A percentile compares a stretch with the other conserved stretches of the same genome.
Evolutionary conservation across 2,888 invertebrate species (phyloP).

Genomic region (Boloria selene): DNA sequence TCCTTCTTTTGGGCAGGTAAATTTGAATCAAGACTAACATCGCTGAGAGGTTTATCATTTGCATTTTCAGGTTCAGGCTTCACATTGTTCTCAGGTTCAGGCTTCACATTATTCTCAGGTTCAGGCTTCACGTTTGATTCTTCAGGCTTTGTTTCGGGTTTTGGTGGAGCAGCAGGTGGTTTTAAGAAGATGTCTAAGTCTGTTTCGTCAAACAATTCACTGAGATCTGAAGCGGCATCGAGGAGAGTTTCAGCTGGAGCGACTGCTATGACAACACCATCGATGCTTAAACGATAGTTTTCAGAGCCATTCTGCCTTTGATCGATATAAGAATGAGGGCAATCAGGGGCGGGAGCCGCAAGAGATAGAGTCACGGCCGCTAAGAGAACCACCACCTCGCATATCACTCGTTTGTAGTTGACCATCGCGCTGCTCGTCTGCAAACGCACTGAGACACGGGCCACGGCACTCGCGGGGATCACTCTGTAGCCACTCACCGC

Average conservation of each 20-base stretch:
- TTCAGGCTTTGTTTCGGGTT: slow-evolving; percentile 42
- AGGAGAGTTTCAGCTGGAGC: slow-evolving; percentile 84
- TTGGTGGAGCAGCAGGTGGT: slow-evolving; percentile 30
- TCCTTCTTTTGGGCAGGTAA: slow-evolving; percentile 57
- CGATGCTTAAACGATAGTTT: slow-evolving; percentile 87
- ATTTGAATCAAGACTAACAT: slow-evolving; percentile 54
- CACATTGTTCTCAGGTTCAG: too few species aligned
- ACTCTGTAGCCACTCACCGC: slow-evolving; percentile 71
- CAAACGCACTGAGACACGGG: slow-evolving; percentile 62
- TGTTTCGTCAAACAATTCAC: slow-evolving; percentile 58
- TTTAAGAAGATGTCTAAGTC: slow-evolving; percentile 34
- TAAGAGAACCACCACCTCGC: slow-evolving; percentile 60
- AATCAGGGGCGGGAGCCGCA: slow-evolving; percentile 57
- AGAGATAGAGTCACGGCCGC: slow-evolving; percentile 45
- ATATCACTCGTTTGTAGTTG: slow-evolving; percentile 75
- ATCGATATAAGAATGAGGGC: slow-evolving; percentile 72
- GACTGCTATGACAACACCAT: slow-evolving; percentile 85
- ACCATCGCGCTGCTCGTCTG: slow-evolving; percentile 70
- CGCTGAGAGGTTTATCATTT: slow-evolving; percentile 54
- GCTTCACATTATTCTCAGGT: slow-evolving; percentile 34
- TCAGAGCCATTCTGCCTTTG: slow-evolving; percentile 90
- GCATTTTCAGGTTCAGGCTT: slow-evolving; percentile 43
- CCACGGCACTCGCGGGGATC: slow-evolving; percentile 57
- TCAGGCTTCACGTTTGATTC: slow-evolving; percentile 25
- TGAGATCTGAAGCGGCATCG: slow-evolving; percentile 76